Base-by-base conservation (phyloP, 2,888 invertebrate genomes). In the Busseola fusca region DNA sequence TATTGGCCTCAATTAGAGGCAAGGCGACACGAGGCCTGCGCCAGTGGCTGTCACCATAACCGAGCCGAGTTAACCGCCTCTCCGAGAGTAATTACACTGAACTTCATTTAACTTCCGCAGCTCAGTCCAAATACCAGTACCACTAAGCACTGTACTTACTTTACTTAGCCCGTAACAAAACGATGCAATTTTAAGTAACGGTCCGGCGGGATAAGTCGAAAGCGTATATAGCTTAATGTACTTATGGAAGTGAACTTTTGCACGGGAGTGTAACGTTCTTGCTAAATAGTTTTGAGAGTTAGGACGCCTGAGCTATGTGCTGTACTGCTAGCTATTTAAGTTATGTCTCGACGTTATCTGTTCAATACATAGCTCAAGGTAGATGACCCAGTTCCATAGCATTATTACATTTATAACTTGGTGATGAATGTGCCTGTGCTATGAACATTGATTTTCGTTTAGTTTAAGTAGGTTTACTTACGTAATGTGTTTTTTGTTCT, bases 41-140 rank as follows among this genome's bases (percentile, higher is more conserved):
- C 88, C 87, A 86, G 84, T 84, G 88, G 85, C 90, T 91, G 93
- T 91, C 93, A 89, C 93, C 92, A 91, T 92, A 93, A 91, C 91
- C 85, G 90, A 88, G 89, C 90, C 90, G 88, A 91, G 91, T 89
- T 92, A 93, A 93, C 93, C 92, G 91, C 92, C 92, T 90, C 92
- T 91, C 91, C 82, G 92, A 92, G 94, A 94, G 93, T 93, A 94
- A 94, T 94, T 94, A 93, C 92, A 92, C 91, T 88, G 91, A 93
- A 94, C 92, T 94, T 93, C 93, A 95, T 94, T 94, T 93, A 94
- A 94, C 93, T 94, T 94, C 92, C 93, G 91, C 91, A 89, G 92
- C 93, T 92, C 91, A 89, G 91, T 91, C 93, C 91, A 92, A 93
- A 93, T 93, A 92, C 91, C 91, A 91, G 91, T 88, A 89, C 93